Evolutionary conservation across 1,140 invertebrate genomes (phyloP).

Genomic region (Neomicropteryx cornuta): DNA sequence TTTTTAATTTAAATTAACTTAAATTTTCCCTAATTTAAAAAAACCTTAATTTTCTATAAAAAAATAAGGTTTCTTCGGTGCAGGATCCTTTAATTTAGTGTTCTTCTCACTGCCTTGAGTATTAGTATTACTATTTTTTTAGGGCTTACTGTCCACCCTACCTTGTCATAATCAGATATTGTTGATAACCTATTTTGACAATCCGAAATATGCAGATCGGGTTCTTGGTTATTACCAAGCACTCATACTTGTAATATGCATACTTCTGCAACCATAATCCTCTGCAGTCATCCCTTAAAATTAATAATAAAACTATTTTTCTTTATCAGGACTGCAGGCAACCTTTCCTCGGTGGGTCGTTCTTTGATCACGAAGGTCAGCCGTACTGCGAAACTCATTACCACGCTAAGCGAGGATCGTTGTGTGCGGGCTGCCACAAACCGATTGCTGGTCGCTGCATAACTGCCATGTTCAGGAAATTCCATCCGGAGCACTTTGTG

Average conservation of each 20-base stretch:
- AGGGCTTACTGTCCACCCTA: too few species aligned
- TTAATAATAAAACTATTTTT: slow-evolving; percentile 6
- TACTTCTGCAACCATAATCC: too few species aligned
- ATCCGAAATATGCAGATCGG: too few species aligned
- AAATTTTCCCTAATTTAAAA: slow-evolving; percentile 3
- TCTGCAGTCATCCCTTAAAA: not conserved
- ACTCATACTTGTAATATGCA: too few species aligned
- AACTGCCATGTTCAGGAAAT: slow-evolving; percentile 98
- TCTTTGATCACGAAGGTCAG: slow-evolving; percentile 91
- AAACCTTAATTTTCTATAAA: slow-evolving; percentile 4
- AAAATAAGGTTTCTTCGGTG: too few species aligned
- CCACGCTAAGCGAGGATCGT: slow-evolving; percentile 89
- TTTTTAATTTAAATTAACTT: not conserved
- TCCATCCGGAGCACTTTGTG: slow-evolving; percentile 98
- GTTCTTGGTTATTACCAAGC: too few species aligned
- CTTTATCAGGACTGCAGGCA: slow-evolving; percentile 75
- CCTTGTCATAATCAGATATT: too few species aligned
- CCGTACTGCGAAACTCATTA: slow-evolving; percentile 98
- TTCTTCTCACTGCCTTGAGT: too few species aligned
- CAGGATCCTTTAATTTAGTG: too few species aligned
- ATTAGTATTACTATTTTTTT: too few species aligned
- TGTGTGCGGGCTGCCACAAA: slow-evolving; percentile 95
- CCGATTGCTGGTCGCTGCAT: slow-evolving; percentile 96
- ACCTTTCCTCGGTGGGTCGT: slow-evolving; percentile 86
- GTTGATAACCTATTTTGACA: too few species aligned